Base-by-base conservation (phyloP, 2,797 vertebrate species). In the Myiotriccus ornatus region DNA sequence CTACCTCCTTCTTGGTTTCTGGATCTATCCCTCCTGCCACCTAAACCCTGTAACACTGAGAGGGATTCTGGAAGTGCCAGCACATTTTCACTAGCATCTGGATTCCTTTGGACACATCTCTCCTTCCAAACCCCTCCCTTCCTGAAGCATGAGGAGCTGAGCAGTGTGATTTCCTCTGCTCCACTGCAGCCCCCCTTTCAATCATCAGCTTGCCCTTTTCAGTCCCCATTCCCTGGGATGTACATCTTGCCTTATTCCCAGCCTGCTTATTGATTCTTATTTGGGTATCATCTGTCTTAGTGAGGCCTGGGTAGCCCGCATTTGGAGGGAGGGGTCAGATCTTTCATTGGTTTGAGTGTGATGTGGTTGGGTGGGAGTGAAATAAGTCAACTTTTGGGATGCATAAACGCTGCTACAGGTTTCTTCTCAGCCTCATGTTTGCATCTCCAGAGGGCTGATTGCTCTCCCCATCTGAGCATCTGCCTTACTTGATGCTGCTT, bases 201-300 rank as follows among this genome's bases (percentile, higher is more conserved):
- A 64, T 93, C 90, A 95, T 93, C 44, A 93, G 44, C 84, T 89
- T 97, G 95, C 93, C 89, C 96, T 96, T 97, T 97, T 97, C 96
- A 95, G 64, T 75, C 84, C 91, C 82, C 68, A 87, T 97, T 95
- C 95, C 68, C 62, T 78, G 23, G 2, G 10, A 64, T 57, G 84
- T 96, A 64, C 89, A 95, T 96, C 96, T 95, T 91, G 50, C 91
- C 89, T 95, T 76, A 81, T 57, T 90, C 91, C 65, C 79, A 92
- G 22, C 41, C 71, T 3, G 7, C 19, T 73, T 97, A 96, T 96
- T 67, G 94, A 96, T 96, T 87, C 86, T 71, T 68, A 13, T 83
- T 78, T 84, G 76, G 37, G 62, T 44, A 47, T 89, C 87, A 90
- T 94, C 89, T 83, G 55, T 95, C 90, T 97, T 80, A 1, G 52